Percentiles rank a stretch among this genome's conserved stretches.
Evolutionary conservation across 2,888 invertebrate species (phyloP).

Genomic region (Melanostoma mellinum): DNA sequence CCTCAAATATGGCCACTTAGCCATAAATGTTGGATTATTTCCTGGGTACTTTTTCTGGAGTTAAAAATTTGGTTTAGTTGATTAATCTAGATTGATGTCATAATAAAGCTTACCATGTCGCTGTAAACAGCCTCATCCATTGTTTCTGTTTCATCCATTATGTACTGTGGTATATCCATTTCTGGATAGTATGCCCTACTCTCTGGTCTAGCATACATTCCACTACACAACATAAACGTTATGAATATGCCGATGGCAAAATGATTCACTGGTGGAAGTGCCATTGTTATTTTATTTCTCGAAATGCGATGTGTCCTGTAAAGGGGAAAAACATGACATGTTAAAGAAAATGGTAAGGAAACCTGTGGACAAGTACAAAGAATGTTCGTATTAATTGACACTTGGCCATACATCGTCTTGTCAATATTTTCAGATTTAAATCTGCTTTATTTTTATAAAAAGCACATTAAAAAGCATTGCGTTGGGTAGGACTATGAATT

Average conservation of each 20-base stretch:
- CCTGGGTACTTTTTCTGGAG: conserved; percentile 75
- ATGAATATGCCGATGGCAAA: conserved; percentile 54
- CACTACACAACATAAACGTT: conserved; percentile 43
- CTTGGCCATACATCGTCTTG: neutral
- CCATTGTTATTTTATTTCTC: conserved; percentile 7
- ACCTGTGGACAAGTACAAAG: neutral
- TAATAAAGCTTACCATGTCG: conserved; percentile 52
- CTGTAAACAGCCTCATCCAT: conserved; percentile 64
- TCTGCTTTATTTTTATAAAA: neutral
- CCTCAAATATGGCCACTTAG: conserved; percentile 78
- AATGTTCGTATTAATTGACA: conserved; percentile 20
- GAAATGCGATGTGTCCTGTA: conserved; percentile 1
- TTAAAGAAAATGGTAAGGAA: neutral
- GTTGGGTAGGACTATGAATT: too few species aligned
- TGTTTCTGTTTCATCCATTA: conserved; percentile 63
- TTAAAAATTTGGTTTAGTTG: neutral
- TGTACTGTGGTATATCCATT: conserved; percentile 65
- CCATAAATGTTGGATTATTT: conserved; percentile 75
- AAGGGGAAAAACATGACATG: neutral
- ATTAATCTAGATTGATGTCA: neutral
- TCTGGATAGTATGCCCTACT: conserved; percentile 54
- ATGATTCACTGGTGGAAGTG: conserved; percentile 45
- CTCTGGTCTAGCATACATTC: conserved; percentile 45
- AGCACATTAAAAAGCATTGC: neutral
- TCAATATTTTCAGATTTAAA: neutral